Percentiles rank a stretch among this genome's conserved stretches.
Conservation (phyloP, 1,140 invertebrate genomes). For the Macrostomum lignano region DNA sequence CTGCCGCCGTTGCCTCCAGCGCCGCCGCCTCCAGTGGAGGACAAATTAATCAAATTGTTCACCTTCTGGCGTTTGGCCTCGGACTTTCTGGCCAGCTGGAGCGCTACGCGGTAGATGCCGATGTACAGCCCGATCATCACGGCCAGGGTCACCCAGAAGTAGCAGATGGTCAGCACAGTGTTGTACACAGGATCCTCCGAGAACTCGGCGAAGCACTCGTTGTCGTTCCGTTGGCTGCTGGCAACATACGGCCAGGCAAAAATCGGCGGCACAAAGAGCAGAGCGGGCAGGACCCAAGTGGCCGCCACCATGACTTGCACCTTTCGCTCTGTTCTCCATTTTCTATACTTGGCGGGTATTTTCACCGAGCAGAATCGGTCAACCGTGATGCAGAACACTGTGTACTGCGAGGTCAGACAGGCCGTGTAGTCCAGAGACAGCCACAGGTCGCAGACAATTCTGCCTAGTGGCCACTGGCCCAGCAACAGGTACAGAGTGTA, state of each 20-base stretch:
- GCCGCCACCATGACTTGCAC: conserved; percentile 54
- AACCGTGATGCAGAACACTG: conserved; percentile 85
- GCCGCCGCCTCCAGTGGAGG: too few species aligned
- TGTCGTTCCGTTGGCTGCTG: conserved; percentile 38
- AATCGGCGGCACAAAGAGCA: conserved; percentile 88
- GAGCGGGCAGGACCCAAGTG: conserved; percentile 82
- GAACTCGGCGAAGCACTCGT: conserved; percentile 87
- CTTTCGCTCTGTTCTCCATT: conserved; percentile 73
- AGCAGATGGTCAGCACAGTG: conserved; percentile 7
- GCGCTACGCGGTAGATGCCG: conserved; percentile 88
- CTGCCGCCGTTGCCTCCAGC: too few species aligned
- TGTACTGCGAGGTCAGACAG: conserved; percentile 92
- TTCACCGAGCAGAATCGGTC: conserved; percentile 96
- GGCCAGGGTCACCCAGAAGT: conserved; percentile 10
- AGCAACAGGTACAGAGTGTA: conserved; percentile 69
- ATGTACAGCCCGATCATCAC: conserved; percentile 42
- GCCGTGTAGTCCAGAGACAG: conserved; percentile 93
- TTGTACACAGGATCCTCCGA: conserved; percentile 88
- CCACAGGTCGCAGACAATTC: conserved; percentile 86
- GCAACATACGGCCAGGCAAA: conserved; percentile 96
- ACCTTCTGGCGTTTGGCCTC: conserved; percentile 51
- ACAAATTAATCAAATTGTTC: conserved; percentile 47
- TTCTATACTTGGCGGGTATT: conserved; percentile 79
- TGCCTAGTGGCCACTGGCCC: conserved; percentile 80
- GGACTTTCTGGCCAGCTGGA: conserved; percentile 86